Percentiles rank a stretch among this genome's conserved stretches.
phyloP scores from a whole-genome alignment of 2,113 vertebrate genomes.

The Notiomystis cincta region DNA sequence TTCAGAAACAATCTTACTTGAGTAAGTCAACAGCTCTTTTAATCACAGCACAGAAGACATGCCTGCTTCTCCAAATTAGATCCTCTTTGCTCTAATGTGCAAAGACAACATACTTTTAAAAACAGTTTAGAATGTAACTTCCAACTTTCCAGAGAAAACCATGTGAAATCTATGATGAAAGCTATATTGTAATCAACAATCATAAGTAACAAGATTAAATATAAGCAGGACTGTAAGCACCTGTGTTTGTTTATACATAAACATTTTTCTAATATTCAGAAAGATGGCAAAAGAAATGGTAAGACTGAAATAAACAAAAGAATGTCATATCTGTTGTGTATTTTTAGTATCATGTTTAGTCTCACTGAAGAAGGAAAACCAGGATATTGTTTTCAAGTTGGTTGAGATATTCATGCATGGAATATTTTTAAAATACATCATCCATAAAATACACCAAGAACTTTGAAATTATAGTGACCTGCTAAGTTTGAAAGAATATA shows the following conservation, averaged over 20 bases:
- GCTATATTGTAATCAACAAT: not conserved
- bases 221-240: not conserved
- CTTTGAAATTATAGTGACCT: not conserved
- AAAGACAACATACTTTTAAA: not conserved
- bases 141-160: not conserved
- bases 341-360: not conserved
- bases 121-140: not conserved
- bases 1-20: not conserved
- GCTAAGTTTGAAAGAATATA: not conserved
- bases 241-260: not conserved
- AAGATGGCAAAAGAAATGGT: not conserved
- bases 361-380: not conserved
- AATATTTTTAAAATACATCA: not conserved
- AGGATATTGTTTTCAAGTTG: not conserved
- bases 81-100: not conserved
- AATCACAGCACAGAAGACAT: not conserved
- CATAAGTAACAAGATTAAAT: not conserved
- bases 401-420: not conserved
- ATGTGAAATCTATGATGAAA: not conserved
- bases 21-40: not conserved
- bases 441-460: not conserved
- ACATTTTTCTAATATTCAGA: not conserved
- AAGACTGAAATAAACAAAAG: not conserved
- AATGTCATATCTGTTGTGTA: not conserved
- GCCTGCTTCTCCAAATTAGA: not conserved